A percentile compares a stretch with the other conserved stretches of the same genome.
Evolutionary conservation across 2,888 invertebrate species (phyloP).

Genomic region (Drosophila kanekoi): DNA sequence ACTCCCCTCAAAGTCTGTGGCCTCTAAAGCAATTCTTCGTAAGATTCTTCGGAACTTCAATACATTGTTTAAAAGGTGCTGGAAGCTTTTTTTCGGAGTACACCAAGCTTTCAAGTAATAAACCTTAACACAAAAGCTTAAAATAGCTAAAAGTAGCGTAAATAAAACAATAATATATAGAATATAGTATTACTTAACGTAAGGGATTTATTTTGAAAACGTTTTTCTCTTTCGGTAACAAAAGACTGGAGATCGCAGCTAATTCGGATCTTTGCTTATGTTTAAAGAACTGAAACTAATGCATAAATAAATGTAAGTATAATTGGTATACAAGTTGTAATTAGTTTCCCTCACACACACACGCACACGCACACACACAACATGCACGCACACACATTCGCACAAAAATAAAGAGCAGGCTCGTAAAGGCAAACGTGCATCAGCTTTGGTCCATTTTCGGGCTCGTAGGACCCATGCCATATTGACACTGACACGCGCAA

Average conservation of each 20-base stretch:
- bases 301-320: conserved; percentile 56
- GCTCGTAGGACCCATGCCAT: conserved; percentile 5
- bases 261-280: conserved; percentile 40
- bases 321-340: conserved; percentile 49
- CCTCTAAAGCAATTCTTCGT: no score
- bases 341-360: conserved; percentile 22
- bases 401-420: conserved; percentile 16
- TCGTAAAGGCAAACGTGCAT: conserved; percentile 45
- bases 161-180: conserved; percentile 12
- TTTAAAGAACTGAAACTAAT: conserved; percentile 38
- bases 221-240: conserved; percentile 37
- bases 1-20: no score
- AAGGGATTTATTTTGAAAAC: conserved; percentile 48
- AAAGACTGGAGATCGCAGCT: conserved; percentile 43
- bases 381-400: conserved; percentile 9
- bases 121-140: no score
- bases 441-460: conserved; percentile 24
- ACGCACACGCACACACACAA: conserved; percentile 7
- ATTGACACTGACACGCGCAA: conserved; percentile 2
- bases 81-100: no score
- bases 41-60: no score
- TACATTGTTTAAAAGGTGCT: no score
- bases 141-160: not conserved
- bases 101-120: not conserved
- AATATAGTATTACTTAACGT: conserved; percentile 28